Evolutionary conservation across 1,140 invertebrate genomes (phyloP), one percentile per base, ranked within the genome.

Genomic region (Mercenaria mercenaria): DNA sequence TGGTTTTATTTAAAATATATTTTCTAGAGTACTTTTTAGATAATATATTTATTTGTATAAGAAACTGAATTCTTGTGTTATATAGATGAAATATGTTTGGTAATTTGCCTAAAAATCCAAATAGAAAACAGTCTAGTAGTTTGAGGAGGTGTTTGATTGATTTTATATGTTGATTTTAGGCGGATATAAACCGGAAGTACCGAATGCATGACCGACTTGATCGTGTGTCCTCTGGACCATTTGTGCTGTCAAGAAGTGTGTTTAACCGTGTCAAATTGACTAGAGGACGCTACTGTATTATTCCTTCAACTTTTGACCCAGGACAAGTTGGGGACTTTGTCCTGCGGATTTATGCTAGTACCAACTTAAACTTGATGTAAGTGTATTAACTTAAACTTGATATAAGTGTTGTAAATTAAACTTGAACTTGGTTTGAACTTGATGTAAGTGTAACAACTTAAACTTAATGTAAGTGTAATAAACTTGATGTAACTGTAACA

Each of bases 251-350:
- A 39, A 93, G 97, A 67, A 96, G 96, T 86, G 95, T 97, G 32
- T 97, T 97, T 83, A 95, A 95, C 41, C 91, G 95, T 34, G 76
- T 94, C 39, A 94, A 91, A 29, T 91, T 97, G 0, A 93, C 95
- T 15, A 95, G 95, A 74, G 97, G 97, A 20, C 94, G 96, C 18
- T 97, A 97, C 94, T 95, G 97, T n/a, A 93, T 98, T 26, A 94
- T 97, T 37, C 97, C 97, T 18, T 97, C 97, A 6, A 97, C 97
- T 2, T 97, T 97, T 95, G 96, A 97, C 59, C 96, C 97, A 11
- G 96, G 96, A 29, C 94, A 96, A 81, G 96, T 96, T 43, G 97
- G 96, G 15, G 95, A 96, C 67, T 97, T 97, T 94, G 92, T 97
- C 23, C 91, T 97, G 10, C 93, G 97, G 89, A 93, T 97, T 43